Percentiles rank a stretch among this genome's conserved stretches.
Evolutionary conservation across 2,888 invertebrate species (phyloP).

Genomic region (Scelioninae gen. 2): DNA sequence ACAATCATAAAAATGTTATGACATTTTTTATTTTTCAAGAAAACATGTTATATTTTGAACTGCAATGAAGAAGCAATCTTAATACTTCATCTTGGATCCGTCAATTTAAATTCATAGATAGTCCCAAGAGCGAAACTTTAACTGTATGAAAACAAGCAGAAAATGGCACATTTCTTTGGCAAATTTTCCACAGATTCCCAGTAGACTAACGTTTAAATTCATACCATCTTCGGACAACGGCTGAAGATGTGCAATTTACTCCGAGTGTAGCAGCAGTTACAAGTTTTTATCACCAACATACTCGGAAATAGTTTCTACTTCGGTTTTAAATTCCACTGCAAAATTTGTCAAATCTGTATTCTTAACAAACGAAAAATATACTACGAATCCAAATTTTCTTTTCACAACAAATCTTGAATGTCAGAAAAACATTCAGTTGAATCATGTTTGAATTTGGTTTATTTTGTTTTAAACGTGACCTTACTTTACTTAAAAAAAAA

Average conservation of each 20-base stretch:
- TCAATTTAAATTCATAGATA: conserved; percentile 23
- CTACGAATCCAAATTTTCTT: too few relatives aligned
- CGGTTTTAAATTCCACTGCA: conserved; percentile 17
- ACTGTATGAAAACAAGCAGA: conserved; percentile 37
- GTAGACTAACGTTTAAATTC: conserved; percentile 42
- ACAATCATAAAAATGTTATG: too few relatives aligned
- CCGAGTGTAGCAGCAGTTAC: not conserved
- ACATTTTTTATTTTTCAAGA: too few relatives aligned
- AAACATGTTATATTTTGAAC: too few relatives aligned
- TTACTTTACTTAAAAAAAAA: too few relatives aligned
- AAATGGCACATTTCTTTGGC: conserved; percentile 28
- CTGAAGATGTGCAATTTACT: conserved; percentile 33
- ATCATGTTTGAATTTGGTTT: too few relatives aligned
- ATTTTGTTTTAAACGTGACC: too few relatives aligned
- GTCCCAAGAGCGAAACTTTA: conserved; percentile 19
- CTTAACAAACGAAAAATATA: too few relatives aligned
- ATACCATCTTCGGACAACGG: conserved; percentile 35
- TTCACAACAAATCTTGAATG: too few relatives aligned
- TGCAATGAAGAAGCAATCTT: conserved; percentile 13
- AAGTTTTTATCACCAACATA: conserved; percentile 21
- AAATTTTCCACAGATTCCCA: conserved; percentile 24
- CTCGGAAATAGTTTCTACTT: conserved; percentile 15
- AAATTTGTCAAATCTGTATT: conserved; percentile 15
- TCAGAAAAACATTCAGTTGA: not conserved
- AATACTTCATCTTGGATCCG: conserved; percentile 8